These are phyloP conservation scores for Grapholita molesta DNA, from an alignment of 1,140 invertebrate species.

Conservation along the genomic window DNA sequence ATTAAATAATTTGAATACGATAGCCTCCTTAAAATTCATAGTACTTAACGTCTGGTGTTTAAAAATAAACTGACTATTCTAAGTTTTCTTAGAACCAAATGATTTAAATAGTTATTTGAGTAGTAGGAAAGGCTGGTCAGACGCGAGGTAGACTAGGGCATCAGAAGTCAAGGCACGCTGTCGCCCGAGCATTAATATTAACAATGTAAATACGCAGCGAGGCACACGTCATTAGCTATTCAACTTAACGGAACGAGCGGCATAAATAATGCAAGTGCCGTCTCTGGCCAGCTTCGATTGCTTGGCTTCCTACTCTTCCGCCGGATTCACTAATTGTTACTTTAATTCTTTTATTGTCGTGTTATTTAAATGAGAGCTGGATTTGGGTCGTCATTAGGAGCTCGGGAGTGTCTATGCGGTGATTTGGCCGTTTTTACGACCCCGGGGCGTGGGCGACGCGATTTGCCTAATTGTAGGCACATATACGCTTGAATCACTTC, in stretches of 20 bases:
- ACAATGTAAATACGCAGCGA: conserved; percentile 54
- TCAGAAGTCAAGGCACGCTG: conserved; percentile 22
- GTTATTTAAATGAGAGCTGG: conserved; percentile 56
- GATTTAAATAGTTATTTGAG: conserved; percentile 14
- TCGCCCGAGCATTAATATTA: conserved; percentile 60
- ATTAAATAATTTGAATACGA: background rate
- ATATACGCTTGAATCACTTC: conserved; percentile 2
- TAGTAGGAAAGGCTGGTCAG: conserved; percentile 26
- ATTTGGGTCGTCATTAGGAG: conserved; percentile 27
- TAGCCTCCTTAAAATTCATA: conserved; percentile 10
- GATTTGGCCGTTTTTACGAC: conserved; percentile 10
- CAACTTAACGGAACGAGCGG: conserved; percentile 63
- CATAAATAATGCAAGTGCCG: conserved; percentile 69
- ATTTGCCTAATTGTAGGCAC: conserved; percentile 14
- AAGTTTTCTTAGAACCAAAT: conserved; percentile 7
- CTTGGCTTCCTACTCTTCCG: conserved; percentile 39
- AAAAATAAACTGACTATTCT: background rate
- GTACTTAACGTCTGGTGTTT: background rate
- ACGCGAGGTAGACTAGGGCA: conserved; percentile 45
- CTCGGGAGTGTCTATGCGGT: conserved; percentile 9
- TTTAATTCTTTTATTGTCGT: conserved; percentile 52
- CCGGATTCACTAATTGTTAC: conserved; percentile 48
- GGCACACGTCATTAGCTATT: conserved; percentile 65
- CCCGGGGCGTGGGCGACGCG: conserved; percentile 1
- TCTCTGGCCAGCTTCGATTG: conserved; percentile 23